Base-by-base conservation (phyloP, 2,888 invertebrate species). In the Stenodema calcarata region DNA sequence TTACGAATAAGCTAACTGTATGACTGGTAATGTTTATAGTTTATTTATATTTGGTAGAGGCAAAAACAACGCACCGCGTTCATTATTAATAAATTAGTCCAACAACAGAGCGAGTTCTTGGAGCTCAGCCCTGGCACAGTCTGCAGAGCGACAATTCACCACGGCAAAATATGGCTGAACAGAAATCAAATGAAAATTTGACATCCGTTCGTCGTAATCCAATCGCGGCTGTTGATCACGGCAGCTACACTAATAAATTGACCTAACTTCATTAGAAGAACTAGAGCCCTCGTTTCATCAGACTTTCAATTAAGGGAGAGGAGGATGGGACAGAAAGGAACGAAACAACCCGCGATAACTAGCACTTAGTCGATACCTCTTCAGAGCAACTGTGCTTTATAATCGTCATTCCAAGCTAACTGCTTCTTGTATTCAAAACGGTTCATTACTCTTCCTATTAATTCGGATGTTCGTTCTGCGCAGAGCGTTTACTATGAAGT, bases 341-440 rank as follows among this genome's bases (percentile, higher is more conserved):
- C 42, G 78, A 27, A 78, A 78, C 78, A 78, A 75, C 44, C 44
- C 78, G 78, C 23, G 41, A 78, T 78, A 44, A 78, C 18, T 62
- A 62, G 23, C 23, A 23, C 42, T 78, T 78, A 44, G 78, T 27
- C 78, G 78, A 78, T 41, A 27, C 23, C 18, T 76, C 41, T 18
- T 9, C 14, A 30, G 75, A 18, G 75, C 0, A 44, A 78, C 42
- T 27, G 16, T 44, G 44, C 78, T 14, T n/a, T 78, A 42, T 78
- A 78, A 78, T 78, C 23, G 44, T 27, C 78, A 11, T 42, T 78
- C 44, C n/a, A n/a, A 27, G 14, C 7, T 18, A 78, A 78, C 27
- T 78, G 78, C 44, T 78, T 78, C 44, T 78, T 44, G 78, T 18
- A 78, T 78, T 44, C 44, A 23, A 78, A 78, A 42, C 78, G 78